These are phyloP conservation scores for Platanista minor DNA, from an alignment of 2,113 vertebrate species.

Conservation along the genomic window DNA sequence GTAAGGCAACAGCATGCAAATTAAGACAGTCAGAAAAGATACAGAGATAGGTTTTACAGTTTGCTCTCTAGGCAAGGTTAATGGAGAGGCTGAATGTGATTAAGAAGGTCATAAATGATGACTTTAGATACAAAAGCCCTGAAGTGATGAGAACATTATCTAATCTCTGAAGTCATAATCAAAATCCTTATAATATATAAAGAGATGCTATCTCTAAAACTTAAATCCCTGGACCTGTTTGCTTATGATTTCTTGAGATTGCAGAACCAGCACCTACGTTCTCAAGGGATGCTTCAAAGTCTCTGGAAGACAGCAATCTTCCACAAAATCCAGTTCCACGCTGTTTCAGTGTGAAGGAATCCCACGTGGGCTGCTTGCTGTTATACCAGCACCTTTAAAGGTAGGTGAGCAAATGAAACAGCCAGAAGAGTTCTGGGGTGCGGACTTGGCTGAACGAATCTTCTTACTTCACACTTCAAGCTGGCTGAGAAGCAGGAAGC, in stretches of 20 bases:
- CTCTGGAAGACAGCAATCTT: slow-evolving; percentile 1
- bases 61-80: slow-evolving; percentile 9
- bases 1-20: background rate
- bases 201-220: slow-evolving; percentile 29
- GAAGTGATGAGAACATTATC: slow-evolving; percentile 47
- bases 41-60: background rate
- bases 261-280: background rate
- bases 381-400: background rate
- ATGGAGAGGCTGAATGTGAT: background rate
- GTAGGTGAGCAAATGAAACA: background rate
- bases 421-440: background rate
- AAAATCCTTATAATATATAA: slow-evolving; percentile 28
- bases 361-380: background rate
- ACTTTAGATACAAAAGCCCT: slow-evolving; percentile 50
- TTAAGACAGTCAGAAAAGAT: background rate
- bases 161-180: slow-evolving; percentile 35
- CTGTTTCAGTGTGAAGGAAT: background rate
- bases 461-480: slow-evolving; percentile 52
- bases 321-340: background rate
- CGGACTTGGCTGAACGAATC: background rate
- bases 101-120: slow-evolving; percentile 20
- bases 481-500: slow-evolving; percentile 31
- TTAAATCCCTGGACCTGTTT: background rate
- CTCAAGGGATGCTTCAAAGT: slow-evolving; percentile 5
- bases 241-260: slow-evolving; percentile 5